Base-by-base conservation (phyloP, 2,888 invertebrate genomes). In the Heliconius charithonia region DNA sequence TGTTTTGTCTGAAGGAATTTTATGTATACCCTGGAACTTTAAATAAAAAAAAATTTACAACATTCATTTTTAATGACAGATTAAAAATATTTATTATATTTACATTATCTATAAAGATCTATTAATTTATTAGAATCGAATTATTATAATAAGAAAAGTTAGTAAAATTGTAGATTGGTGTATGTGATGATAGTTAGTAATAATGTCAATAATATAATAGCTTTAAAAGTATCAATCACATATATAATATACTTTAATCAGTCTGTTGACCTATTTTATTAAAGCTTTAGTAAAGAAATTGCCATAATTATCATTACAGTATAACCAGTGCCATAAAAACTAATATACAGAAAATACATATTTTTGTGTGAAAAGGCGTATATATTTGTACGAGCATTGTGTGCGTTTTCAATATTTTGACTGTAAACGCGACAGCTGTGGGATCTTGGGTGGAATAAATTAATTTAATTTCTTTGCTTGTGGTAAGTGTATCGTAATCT, bases 1-100 rank as follows among this genome's bases (percentile, higher is more conserved):
- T 0, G 97, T 99, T 72, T 95, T 98, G 87, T 97, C 97, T 0
- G 98, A 99, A 91, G 99, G 99, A 1, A 97, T 97, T 78, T 96
- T 98, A 76, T 98, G 98, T 88, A 97, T 99, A 89, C 99, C 99
- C 27, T 99, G 98, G 98, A 97, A 99, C 91, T 99, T 97, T 96
- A 96, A 96, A 89, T 93, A 95, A 81, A 56, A 62, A 13, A 73
- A 25, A 27, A 25, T 37, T 19, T 62, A 71, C 62, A 70, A 80
- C 65, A 76, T 69, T n/a, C n/a, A n/a, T 65, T 32, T 81, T 82
- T 81, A 81, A 76, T 83, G 80, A 79, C 71, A 76, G 65, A 79
- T 66, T 79, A 74, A 75, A 79, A 56, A 71, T 56, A 71, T 72
- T 32, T 9, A 72, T 37, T 4, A 9, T 75, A 77, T 76, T 71